Conservation (phyloP, 2,113 vertebrate species). For the Corynorhinus townsendii region DNA sequence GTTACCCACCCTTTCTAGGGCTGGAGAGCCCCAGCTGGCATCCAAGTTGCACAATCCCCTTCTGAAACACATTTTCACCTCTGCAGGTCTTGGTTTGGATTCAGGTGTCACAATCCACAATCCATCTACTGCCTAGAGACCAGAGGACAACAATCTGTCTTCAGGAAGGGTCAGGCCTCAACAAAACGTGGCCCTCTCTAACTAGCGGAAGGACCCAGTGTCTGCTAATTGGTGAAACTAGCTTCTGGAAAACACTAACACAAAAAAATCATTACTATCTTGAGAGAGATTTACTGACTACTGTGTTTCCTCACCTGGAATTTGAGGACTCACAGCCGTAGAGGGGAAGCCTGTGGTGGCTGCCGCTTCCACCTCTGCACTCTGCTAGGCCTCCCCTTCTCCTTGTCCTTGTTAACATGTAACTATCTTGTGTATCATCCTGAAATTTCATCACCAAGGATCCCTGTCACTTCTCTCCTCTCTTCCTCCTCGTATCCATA, state of each 20-base stretch:
- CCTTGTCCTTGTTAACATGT: neutral
- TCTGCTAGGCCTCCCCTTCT: neutral
- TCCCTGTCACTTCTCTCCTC: neutral
- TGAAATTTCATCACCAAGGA: neutral
- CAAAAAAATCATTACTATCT: too few species aligned
- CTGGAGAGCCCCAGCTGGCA: neutral
- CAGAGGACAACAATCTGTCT: neutral
- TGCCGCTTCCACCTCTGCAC: neutral
- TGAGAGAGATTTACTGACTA: too few species aligned
- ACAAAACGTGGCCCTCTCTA: neutral
- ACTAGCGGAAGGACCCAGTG: too few species aligned
- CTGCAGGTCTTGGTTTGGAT: neutral
- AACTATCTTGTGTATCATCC: neutral
- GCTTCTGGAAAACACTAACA: too few species aligned
- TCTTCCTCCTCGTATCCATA: neutral
- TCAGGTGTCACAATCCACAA: neutral
- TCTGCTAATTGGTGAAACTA: too few species aligned
- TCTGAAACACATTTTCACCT: neutral
- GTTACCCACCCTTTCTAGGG: neutral
- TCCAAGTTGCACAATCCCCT: neutral
- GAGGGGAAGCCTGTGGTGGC: fast-evolving
- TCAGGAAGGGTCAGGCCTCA: neutral
- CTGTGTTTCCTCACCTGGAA: too few species aligned
- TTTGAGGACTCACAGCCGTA: too few species aligned
- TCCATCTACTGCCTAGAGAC: neutral